Conservation (phyloP, 1,140 invertebrate species). For the Mercenaria mercenaria region DNA sequence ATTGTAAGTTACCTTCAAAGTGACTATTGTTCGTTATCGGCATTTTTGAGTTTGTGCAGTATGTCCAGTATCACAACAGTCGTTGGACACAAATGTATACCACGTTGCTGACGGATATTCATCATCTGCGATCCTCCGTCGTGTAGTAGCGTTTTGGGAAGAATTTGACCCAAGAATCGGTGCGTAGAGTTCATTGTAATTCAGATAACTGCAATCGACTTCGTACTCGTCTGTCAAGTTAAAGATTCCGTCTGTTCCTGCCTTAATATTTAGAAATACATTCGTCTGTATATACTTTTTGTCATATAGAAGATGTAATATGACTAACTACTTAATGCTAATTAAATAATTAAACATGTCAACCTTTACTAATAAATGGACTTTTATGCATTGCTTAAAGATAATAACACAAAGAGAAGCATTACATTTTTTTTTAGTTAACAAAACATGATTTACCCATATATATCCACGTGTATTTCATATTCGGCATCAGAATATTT, state of each 20-base stretch:
- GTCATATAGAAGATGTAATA: no score
- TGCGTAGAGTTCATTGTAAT: constrained; percentile 35
- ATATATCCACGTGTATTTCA: no score
- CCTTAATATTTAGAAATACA: constrained; percentile 5
- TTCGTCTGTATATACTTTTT: no score
- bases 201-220: not conserved
- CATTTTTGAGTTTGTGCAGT: not conserved
- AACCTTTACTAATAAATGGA: no score
- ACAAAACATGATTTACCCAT: no score
- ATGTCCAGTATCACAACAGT: constrained; percentile 7
- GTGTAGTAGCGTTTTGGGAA: not conserved
- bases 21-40: constrained; percentile 1
- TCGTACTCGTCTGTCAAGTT: not conserved
- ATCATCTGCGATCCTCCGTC: not conserved
- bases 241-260: not conserved
- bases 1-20: constrained; percentile 5
- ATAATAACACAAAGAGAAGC: no score
- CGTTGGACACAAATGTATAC: not conserved
- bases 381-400: no score
- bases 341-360: no score
- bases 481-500: no score
- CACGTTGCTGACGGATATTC: constrained; percentile 35
- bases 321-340: no score
- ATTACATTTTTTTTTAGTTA: no score
- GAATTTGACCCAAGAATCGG: not conserved